A percentile compares a stretch with the other conserved stretches of the same genome.
Evolutionary conservation across 1,140 invertebrate genomes (phyloP).

Genomic region (Grapholita molesta): DNA sequence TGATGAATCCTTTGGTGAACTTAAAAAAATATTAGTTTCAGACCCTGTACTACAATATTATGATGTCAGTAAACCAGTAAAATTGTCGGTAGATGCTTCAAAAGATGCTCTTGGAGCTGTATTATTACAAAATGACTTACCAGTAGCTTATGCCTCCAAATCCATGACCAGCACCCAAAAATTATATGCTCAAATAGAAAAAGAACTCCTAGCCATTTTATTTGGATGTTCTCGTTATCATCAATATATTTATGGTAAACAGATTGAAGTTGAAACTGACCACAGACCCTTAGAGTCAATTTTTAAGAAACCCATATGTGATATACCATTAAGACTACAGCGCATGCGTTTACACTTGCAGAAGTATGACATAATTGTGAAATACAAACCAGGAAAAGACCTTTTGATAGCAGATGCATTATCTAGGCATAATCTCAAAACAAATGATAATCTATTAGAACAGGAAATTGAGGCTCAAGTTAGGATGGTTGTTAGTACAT

Average conservation of each 20-base stretch:
- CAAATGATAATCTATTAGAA: not conserved
- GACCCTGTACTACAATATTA: constrained; percentile 18
- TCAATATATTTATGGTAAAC: constrained; percentile 22
- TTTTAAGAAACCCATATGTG: constrained; percentile 9
- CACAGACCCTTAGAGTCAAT: constrained; percentile 13
- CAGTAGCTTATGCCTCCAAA: not conserved
- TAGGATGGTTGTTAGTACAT: not conserved
- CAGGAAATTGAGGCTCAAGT: constrained; percentile 7
- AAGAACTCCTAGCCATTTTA: not conserved
- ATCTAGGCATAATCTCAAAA: not conserved
- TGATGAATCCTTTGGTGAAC: not conserved
- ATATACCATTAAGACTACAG: constrained; percentile 3
- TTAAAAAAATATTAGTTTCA: constrained; percentile 7
- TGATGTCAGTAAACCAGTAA: constrained; percentile 9
- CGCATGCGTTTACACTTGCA: constrained; percentile 10
- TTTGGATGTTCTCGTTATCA: constrained; percentile 21
- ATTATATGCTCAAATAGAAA: constrained; percentile 4
- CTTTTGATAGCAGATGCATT: constrained; percentile 18
- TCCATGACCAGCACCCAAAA: not conserved
- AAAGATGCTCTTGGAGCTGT: not conserved
- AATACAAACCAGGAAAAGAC: constrained; percentile 20
- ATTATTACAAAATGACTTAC: not conserved
- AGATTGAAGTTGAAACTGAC: constrained; percentile 15
- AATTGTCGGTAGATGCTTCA: not conserved
- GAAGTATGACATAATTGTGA: constrained; percentile 18